Base-by-base conservation (phyloP, 1,140 invertebrate genomes). In the Bombus impatiens region DNA sequence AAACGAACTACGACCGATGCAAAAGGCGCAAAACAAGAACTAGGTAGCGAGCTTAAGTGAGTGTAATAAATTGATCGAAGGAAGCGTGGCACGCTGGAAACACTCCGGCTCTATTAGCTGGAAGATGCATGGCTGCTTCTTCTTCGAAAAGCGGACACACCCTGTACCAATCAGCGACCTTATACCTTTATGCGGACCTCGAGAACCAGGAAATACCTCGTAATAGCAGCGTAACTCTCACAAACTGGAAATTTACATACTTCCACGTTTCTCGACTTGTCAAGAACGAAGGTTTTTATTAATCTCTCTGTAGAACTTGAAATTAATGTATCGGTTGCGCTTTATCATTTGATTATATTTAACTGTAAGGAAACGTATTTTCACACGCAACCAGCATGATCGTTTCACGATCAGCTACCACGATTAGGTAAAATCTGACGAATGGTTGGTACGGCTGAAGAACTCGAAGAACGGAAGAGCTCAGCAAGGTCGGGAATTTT, bases 21-120 rank as follows among this genome's bases (percentile, higher is more conserved):
- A 90, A 90, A 87, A 87, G 37, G 78, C 28, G 62, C 68, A 80
- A 83, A 89, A 80, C 76, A 78, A 79, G 62, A 71, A 59, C 44
- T n/a, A 37, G 67, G 76, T 80, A 77, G 71, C 70, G 72, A 59
- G 84, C 80, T 89, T 92, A 91, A 89, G 87, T 75, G 86, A 90
- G 91, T 86, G 84, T 91, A 91, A 91, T 92, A 91, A 92, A 92
- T 92, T 91, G 88, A 92, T 91, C 89, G 86, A 86, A 91, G 91
- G 82, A 74, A 76, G 77, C 72, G 82, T 85, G 91, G 90, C 83
- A 91, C 89, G 91, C 89, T 87, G 91, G 90, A 84, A 90, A 91
- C 90, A 86, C 89, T 91, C 84, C 25, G 75, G 87, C 78, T 91
- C 88, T 91, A 91, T 91, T 90, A 92, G 86, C 87, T 59, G 37